Evolutionary conservation across 2,888 invertebrate species (phyloP).

Genomic region (Hesperia comma): DNA sequence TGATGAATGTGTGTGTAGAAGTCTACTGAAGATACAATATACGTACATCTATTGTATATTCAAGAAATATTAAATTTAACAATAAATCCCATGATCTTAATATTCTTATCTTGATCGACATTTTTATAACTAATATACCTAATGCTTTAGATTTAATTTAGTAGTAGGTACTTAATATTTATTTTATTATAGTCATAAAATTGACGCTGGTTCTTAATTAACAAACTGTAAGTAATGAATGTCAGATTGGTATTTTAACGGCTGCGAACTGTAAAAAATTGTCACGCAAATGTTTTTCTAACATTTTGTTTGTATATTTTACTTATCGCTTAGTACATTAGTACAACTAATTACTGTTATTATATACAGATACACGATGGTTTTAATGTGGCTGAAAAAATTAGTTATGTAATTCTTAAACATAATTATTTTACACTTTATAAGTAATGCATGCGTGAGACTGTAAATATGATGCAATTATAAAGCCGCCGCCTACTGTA

Average conservation of each 20-base stretch:
- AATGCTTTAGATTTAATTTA: no score
- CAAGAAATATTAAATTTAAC: no score
- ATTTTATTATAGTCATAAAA: neutral
- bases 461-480: no score
- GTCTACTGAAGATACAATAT: neutral
- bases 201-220: constrained; percentile 5
- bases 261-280: constrained; percentile 43
- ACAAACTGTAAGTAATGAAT: constrained; percentile 17
- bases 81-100: no score
- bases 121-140: no score
- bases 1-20: constrained; percentile 65
- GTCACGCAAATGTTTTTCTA: constrained; percentile 39
- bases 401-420: no score
- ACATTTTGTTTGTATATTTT: constrained; percentile 18
- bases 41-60: no score
- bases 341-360: neutral
- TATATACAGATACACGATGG: neutral
- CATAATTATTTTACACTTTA: no score
- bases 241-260: constrained; percentile 41
- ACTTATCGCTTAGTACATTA: neutral
- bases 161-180: neutral
- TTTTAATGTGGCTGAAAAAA: no score
- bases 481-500: no score
- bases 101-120: no score
- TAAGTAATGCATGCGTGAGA: no score